Conservation (phyloP, 2,797 vertebrate species). For the Cossypha caffra region DNA sequence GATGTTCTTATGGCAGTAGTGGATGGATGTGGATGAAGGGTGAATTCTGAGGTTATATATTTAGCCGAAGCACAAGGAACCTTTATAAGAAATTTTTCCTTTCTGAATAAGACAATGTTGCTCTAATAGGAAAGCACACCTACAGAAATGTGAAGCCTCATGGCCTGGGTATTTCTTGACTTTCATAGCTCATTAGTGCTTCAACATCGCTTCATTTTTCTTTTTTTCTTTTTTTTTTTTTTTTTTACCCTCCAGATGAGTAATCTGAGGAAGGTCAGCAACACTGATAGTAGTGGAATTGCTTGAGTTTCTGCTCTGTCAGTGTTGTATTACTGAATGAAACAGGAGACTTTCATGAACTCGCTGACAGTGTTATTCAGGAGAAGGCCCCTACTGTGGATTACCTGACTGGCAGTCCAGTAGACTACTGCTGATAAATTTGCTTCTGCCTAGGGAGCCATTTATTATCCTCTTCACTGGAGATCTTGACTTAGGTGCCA, state of each 20-base stretch:
- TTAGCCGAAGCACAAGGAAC: neutral
- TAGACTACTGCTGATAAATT: neutral
- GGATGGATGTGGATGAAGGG: neutral
- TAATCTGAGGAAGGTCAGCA: neutral
- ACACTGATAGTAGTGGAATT: neutral
- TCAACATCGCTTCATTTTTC: neutral
- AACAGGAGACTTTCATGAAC: neutral
- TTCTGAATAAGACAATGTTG: neutral
- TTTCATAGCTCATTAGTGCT: neutral
- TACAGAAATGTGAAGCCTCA: neutral
- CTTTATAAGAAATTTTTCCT: neutral
- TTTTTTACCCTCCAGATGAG: neutral
- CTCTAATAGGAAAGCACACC: neutral
- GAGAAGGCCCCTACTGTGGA: neutral
- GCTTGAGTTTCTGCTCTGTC: neutral
- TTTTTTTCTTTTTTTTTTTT: neutral
- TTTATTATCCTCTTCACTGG: neutral
- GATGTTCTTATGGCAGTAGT: neutral
- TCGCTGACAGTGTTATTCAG: neutral
- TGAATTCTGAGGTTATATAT: neutral
- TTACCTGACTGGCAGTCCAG: neutral
- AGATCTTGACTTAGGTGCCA: neutral
- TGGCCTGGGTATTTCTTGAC: neutral
- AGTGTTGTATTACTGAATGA: conserved; percentile 5
- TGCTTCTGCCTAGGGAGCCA: neutral